Conservation (phyloP, 2,113 vertebrate species). For the Pavo muticus region DNA sequence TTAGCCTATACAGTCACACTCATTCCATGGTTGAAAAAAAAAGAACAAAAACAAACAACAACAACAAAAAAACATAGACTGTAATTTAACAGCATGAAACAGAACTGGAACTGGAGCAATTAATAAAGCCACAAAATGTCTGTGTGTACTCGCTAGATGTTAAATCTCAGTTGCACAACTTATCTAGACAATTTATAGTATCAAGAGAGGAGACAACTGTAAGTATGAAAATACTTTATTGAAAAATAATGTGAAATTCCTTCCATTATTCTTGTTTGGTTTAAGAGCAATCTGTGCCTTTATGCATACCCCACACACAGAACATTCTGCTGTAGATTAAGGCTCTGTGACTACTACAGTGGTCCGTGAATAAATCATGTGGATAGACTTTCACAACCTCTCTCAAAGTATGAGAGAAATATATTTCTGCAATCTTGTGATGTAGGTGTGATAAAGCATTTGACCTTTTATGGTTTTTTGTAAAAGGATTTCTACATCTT, state of each 20-base stretch:
- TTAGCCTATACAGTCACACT: neutral
- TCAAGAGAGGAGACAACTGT: neutral
- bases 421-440: neutral
- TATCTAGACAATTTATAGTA: neutral
- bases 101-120: neutral
- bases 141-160: neutral
- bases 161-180: neutral
- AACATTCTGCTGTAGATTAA: neutral
- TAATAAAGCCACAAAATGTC: neutral
- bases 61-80: neutral
- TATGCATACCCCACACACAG: neutral
- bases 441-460: neutral
- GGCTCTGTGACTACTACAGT: neutral
- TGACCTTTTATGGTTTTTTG: neutral
- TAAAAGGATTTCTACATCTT: neutral
- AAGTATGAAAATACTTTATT: neutral
- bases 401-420: neutral
- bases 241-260: neutral
- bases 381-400: neutral
- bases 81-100: rapidly evolving
- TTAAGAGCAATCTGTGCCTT: neutral
- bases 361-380: neutral
- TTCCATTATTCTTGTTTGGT: neutral
- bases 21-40: neutral
- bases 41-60: neutral